Evolutionary conservation across 2,888 invertebrate species (phyloP).

Genomic region (Gymnoscelis rufifasciata): DNA sequence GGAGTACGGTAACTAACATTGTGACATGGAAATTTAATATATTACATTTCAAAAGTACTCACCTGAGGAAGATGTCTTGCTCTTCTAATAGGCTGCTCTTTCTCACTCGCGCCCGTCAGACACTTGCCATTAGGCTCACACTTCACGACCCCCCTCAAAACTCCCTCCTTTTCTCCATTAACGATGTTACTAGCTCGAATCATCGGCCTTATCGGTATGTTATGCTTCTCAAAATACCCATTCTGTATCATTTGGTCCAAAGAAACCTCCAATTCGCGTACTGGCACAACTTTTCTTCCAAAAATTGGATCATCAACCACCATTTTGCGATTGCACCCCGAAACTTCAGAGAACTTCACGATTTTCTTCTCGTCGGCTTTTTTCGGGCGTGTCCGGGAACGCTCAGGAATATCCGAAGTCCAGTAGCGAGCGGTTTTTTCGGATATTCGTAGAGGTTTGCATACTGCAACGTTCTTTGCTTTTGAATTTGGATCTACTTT

Average conservation of each 20-base stretch:
- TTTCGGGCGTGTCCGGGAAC: slow-evolving; percentile 45
- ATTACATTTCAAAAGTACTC: slow-evolving; percentile 22
- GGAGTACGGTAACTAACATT: no score
- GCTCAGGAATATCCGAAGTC: slow-evolving; percentile 61
- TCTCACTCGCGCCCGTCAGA: slow-evolving; percentile 42
- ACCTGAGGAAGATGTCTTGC: slow-evolving; percentile 70
- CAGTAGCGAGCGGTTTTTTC: slow-evolving; percentile 67
- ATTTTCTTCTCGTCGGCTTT: slow-evolving; percentile 69
- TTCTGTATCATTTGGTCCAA: slow-evolving; percentile 75
- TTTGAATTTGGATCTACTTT: slow-evolving; percentile 27
- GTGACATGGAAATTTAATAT: no score
- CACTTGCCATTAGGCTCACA: slow-evolving; percentile 67
- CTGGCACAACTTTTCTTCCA: slow-evolving; percentile 67
- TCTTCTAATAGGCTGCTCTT: slow-evolving; percentile 13
- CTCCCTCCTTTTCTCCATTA: slow-evolving; percentile 39
- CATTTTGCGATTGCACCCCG: slow-evolving; percentile 69
- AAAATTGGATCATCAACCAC: slow-evolving; percentile 67
- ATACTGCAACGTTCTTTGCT: slow-evolving; percentile 65
- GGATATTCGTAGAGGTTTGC: slow-evolving; percentile 62
- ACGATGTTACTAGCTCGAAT: slow-evolving; percentile 36
- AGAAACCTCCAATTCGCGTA: slow-evolving; percentile 70
- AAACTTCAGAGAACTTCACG: slow-evolving; percentile 74
- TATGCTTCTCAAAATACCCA: slow-evolving; percentile 72
- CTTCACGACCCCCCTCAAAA: slow-evolving; percentile 32
- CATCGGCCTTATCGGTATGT: slow-evolving; percentile 62